These are phyloP conservation scores for Gambusia yucatana DNA, from an alignment of 2,797 vertebrate genomes.

Conservation along the genomic window DNA sequence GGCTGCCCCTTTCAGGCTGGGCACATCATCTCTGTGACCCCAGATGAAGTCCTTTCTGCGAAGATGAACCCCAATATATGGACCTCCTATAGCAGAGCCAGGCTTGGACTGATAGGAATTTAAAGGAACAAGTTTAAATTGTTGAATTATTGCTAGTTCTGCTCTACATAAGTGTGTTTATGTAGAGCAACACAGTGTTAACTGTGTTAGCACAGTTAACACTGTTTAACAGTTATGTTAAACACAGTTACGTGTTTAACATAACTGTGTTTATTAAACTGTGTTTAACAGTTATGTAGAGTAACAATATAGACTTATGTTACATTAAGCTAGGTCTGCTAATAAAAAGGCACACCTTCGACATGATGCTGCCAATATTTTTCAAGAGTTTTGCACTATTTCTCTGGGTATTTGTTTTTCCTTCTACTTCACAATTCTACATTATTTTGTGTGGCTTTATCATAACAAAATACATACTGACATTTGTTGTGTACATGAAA, in stretches of 20 bases:
- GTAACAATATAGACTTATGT: neutral
- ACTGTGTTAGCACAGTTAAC: too few species aligned
- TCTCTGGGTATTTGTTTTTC: neutral
- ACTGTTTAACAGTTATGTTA: too few species aligned
- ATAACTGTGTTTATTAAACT: neutral
- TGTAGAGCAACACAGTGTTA: too few species aligned
- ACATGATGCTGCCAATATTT: too few species aligned
- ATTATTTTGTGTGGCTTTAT: neutral
- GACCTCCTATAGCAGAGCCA: conserved; percentile 88
- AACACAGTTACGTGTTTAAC: too few species aligned
- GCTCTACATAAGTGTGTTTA: neutral
- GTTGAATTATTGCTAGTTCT: neutral
- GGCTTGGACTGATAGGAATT: conserved; percentile 78
- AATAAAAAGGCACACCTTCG: too few species aligned
- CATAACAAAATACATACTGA: neutral
- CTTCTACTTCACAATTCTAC: neutral
- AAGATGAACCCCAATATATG: conserved; percentile 92
- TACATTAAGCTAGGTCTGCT: neutral
- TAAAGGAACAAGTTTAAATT: conserved; percentile 1
- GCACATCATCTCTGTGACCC: conserved; percentile 95
- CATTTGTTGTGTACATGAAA: neutral
- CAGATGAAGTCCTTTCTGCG: conserved; percentile 95
- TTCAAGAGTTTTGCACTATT: too few species aligned
- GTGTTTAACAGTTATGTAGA: neutral
- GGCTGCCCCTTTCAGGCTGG: conserved; percentile 89